Conservation (phyloP, 1,140 invertebrate genomes). For the Eriocheir sinensis region DNA sequence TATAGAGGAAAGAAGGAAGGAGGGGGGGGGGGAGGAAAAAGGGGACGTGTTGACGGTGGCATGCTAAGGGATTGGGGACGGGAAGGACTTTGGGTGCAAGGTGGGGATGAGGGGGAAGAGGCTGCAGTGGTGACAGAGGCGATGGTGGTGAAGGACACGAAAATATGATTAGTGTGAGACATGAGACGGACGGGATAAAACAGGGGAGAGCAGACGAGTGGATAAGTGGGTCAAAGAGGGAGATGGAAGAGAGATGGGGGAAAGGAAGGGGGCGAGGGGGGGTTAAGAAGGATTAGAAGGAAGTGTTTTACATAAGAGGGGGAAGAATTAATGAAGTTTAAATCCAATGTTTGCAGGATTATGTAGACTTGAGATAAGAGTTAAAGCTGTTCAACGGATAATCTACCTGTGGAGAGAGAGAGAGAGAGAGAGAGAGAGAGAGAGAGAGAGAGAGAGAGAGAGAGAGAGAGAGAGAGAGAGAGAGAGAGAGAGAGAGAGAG, state of each 20-base stretch:
- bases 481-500: not conserved
- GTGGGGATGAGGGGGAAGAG: not conserved
- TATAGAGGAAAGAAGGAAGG: not conserved
- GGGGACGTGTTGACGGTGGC: too few relatives aligned
- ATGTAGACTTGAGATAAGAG: too few relatives aligned
- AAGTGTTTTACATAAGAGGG: too few relatives aligned
- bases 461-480: slow-evolving; percentile 1
- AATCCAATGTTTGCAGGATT: not conserved
- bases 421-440: slow-evolving; percentile 27
- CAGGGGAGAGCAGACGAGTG: not conserved
- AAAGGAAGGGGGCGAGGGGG: not conserved
- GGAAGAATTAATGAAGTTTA: not conserved
- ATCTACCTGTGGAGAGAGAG: slow-evolving; percentile 6
- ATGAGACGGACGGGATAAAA: not conserved
- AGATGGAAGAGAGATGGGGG: not conserved
- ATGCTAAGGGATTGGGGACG: not conserved
- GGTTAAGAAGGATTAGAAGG: not conserved
- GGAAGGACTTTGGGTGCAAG: not conserved
- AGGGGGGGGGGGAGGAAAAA: not conserved
- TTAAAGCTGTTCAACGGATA: not conserved
- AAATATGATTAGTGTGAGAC: not conserved
- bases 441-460: slow-evolving; percentile 30
- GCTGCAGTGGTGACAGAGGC: not conserved
- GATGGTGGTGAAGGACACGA: not conserved
- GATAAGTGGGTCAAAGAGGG: not conserved